Evolutionary conservation across 2,888 invertebrate genomes (phyloP).

Genomic region (Hydrotaea diabolus): DNA sequence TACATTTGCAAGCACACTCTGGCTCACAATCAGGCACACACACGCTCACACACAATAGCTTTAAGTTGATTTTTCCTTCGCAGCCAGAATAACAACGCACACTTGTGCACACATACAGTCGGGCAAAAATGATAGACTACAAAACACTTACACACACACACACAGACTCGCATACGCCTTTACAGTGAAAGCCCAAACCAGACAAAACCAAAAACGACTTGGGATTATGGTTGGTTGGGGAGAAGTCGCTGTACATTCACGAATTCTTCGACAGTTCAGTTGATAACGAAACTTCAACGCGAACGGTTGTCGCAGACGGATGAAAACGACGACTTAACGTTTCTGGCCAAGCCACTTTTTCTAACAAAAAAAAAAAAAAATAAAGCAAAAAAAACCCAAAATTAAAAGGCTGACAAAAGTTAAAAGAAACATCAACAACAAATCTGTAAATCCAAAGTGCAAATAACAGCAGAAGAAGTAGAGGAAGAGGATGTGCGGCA

Average conservation of each 20-base stretch:
- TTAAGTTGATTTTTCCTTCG: conserved; percentile 24
- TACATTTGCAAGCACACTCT: not conserved
- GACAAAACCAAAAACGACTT: conserved; percentile 8
- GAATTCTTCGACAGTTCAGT: conserved; percentile 49
- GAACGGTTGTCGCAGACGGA: conserved; percentile 52
- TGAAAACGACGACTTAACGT: not conserved
- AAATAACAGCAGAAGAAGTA: not conserved
- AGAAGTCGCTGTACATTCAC: conserved; percentile 29
- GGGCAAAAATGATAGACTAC: conserved; percentile 14
- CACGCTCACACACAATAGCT: not conserved
- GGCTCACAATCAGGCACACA: not conserved
- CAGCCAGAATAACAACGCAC: conserved; percentile 39
- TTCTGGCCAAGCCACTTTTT: too few relatives aligned
- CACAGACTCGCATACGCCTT: not conserved
- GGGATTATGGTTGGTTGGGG: conserved; percentile 28
- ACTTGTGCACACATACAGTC: not conserved
- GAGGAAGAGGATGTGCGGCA: not conserved
- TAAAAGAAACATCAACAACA: not conserved
- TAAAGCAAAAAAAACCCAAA: not conserved
- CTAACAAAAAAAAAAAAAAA: conserved; percentile 10
- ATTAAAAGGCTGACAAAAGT: not conserved
- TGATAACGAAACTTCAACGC: conserved; percentile 59
- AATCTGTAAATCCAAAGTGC: conserved; percentile 1
- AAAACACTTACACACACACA: not conserved
- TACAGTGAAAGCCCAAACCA: not conserved